Percentiles rank a stretch among this genome's conserved stretches.
phyloP scores from a whole-genome alignment of 2,113 vertebrate species.

The Orthonyx spaldingii region DNA sequence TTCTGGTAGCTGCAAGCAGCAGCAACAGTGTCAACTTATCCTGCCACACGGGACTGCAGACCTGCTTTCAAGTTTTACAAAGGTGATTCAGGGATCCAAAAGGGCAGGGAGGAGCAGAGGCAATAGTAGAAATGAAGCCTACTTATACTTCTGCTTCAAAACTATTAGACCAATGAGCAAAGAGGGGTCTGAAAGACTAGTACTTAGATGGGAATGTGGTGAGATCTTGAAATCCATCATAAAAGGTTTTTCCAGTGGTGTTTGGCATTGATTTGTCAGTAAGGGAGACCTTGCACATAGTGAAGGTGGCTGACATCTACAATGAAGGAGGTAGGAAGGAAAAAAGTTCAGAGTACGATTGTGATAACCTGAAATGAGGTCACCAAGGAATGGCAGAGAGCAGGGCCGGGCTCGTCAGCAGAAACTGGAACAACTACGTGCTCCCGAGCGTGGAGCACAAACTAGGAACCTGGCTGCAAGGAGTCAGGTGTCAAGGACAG shows the following conservation, averaged over 20 bases:
- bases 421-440: background rate
- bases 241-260: background rate
- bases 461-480: background rate
- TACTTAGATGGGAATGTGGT: background rate
- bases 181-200: background rate
- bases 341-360: background rate
- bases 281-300: accelerated
- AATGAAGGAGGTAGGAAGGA: background rate
- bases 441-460: accelerated
- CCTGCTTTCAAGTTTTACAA: background rate
- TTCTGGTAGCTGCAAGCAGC: background rate
- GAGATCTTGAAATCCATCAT: background rate
- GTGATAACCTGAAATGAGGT: background rate
- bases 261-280: background rate
- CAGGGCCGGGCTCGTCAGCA: background rate
- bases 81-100: background rate
- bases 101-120: background rate
- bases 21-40: accelerated
- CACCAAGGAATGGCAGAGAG: background rate
- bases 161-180: background rate
- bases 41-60: background rate
- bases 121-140: background rate
- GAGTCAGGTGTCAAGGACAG: background rate
- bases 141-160: background rate
- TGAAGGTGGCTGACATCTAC: background rate